Base-by-base conservation (phyloP, 2,797 vertebrate genomes). In the Crocodylus rhombifer region DNA sequence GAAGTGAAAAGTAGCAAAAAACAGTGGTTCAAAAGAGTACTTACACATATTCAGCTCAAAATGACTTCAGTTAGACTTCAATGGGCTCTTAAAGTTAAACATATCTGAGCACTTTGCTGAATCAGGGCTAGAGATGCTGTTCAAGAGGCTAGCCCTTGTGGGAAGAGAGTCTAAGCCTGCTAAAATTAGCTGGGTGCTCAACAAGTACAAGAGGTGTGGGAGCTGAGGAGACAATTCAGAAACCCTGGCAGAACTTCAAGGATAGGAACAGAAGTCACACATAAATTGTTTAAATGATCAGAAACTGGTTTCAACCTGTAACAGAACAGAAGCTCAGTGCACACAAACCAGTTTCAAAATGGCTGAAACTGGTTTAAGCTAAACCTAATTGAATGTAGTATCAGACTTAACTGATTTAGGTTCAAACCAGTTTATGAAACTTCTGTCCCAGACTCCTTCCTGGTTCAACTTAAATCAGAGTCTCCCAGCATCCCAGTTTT, bases 141-240 rank as follows among this genome's bases (percentile, higher is more conserved):
- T 61, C 14, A 69, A 28, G 42, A 56, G 16, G 30, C 67, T 80
- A 23, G 20, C 30, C 16, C 67, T 7, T 36, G 23, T 4, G 0
- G 75, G 42, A 17, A 36, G 61, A 77, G 23, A 60, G 67, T 79
- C 82, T 73, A 82, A 73, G 16, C 60, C 63, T 80, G 55, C 14
- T 51, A 14, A 25, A 21, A 60, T 7, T 16, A 57, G 30, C 73
- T 90, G 17, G 17, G 33, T 67, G 64, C 18, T 33, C n/a, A 16
- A 67, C 16, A 21, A 69, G 20, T 36, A n/a, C 71, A 30, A 81
- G 57, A 57, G 12, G 26, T 87, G 75, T 56, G 63, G 77, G 63
- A 12, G 7, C 51, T 58, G 60, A 61, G 78, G 20, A 11, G 17
- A 2, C 60, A 36, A 6, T 0, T 1, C 51, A 58, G 10, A n/a